A percentile compares a stretch with the other conserved stretches of the same genome.
These are phyloP conservation scores for Oriolus oriolus DNA, from an alignment of 2,113 vertebrate genomes.

Conservation along the genomic window DNA sequence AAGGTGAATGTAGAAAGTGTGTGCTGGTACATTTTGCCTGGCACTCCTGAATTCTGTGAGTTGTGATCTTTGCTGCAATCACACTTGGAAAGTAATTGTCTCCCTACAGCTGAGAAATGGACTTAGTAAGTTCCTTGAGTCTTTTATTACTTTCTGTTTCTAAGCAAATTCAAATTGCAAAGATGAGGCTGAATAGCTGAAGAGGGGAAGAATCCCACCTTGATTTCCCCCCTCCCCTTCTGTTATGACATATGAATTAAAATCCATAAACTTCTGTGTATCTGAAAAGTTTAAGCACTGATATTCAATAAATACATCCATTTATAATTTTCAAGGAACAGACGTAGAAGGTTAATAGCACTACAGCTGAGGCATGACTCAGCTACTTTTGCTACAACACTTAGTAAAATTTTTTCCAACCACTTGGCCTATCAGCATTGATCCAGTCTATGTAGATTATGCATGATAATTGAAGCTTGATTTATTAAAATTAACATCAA, in stretches of 20 bases:
- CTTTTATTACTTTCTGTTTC: neutral
- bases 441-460: neutral
- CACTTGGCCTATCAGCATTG: neutral
- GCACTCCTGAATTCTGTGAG: neutral
- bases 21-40: neutral
- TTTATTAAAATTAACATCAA: neutral
- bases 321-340: neutral
- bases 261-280: neutral
- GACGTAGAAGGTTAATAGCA: neutral
- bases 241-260: neutral
- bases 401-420: neutral
- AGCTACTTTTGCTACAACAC: neutral
- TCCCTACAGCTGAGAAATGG: neutral
- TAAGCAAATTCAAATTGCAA: neutral
- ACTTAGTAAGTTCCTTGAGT: neutral
- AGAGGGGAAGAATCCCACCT: neutral
- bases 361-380: neutral
- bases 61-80: neutral
- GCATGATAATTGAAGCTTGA: neutral
- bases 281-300: neutral
- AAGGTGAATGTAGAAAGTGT: neutral
- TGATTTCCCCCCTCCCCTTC: rapidly evolving
- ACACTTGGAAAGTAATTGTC: neutral
- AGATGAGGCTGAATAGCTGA: neutral
- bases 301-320: neutral